Base-by-base conservation (phyloP, 1,140 invertebrate genomes). In the Scaptomyza hsui region DNA sequence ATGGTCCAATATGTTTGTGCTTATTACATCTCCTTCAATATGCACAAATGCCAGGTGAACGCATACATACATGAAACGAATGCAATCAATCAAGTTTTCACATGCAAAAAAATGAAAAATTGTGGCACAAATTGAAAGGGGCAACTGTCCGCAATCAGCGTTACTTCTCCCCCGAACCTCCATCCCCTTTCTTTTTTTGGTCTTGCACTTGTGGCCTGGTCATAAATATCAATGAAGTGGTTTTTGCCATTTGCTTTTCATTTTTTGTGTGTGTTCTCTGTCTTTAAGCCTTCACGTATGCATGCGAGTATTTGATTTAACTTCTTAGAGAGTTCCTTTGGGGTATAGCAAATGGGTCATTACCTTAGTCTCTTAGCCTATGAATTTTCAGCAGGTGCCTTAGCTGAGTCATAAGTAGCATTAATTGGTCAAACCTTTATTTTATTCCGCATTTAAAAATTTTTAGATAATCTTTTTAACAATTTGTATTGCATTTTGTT, bases 191-290 rank as follows among this genome's bases (percentile, higher is more conserved):
- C 9, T n/a, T 13, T 13, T 9, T 24, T 16, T 41, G 37, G 3
- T 49, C 35, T 12, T 37, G 10, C 9, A 6, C 32, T 24, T 41
- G 12, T 12, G 19, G 1, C 5, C 2, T 60, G 21, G 24, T 13
- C 72, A 72, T 72, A 79, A 81, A 81, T 79, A 79, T 81, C 78
- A 78, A 81, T 81, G 41, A 75, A 51, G n/a, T 59, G 29, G 10
- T 18, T 37, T 37, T 37, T 18, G 13, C 24, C 16, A 35, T 45
- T 26, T 48, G 41, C 51, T 49, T 67, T 19, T 6, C 37, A 0
- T 1, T 1, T 9, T 9, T 29, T 9, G 7, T 9, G 7, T 29
- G 35, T 32, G 18, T 12, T 7, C 35, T n/a, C 26, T 29, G 53
- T 59, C 62, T 42, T 65, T 39, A 9, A 59, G 62, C 52, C 9